Percentiles rank a stretch among this genome's conserved stretches.
Conservation (phyloP, 2,888 invertebrate species). For the Lasiommata megera region DNA sequence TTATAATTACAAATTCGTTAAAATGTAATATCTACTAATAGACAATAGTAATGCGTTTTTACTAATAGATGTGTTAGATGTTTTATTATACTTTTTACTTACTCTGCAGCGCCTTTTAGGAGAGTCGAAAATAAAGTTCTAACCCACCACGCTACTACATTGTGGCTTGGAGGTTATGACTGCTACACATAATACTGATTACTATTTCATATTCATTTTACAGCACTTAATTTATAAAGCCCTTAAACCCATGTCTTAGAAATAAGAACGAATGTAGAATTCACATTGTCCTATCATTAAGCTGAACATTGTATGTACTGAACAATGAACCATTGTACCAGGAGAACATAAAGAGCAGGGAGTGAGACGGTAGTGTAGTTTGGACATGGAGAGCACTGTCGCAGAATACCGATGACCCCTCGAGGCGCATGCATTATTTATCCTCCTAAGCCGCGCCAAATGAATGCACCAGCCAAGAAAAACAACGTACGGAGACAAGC, state of each 20-base stretch:
- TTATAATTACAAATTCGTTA: too few relatives aligned
- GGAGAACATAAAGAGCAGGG: conserved; percentile 25
- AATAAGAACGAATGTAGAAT: not conserved
- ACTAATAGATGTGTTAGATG: too few relatives aligned
- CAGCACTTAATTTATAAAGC: too few relatives aligned
- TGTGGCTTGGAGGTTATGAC: too few relatives aligned
- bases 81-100: too few relatives aligned
- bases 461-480: conserved; percentile 72
- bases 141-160: too few relatives aligned
- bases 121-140: too few relatives aligned
- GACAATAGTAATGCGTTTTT: too few relatives aligned
- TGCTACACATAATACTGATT: too few relatives aligned
- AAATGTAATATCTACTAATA: too few relatives aligned
- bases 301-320: conserved; percentile 6
- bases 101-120: too few relatives aligned
- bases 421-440: conserved; percentile 74
- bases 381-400: conserved; percentile 46
- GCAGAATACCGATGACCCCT: conserved; percentile 72
- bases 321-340: conserved; percentile 28
- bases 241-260: not conserved
- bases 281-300: not conserved
- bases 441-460: conserved; percentile 70
- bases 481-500: conserved; percentile 47
- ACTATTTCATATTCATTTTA: too few relatives aligned
- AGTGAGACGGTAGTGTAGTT: conserved; percentile 18